Base-by-base conservation (phyloP, 2,113 vertebrate species). In the Neopipo cinnamomea region DNA sequence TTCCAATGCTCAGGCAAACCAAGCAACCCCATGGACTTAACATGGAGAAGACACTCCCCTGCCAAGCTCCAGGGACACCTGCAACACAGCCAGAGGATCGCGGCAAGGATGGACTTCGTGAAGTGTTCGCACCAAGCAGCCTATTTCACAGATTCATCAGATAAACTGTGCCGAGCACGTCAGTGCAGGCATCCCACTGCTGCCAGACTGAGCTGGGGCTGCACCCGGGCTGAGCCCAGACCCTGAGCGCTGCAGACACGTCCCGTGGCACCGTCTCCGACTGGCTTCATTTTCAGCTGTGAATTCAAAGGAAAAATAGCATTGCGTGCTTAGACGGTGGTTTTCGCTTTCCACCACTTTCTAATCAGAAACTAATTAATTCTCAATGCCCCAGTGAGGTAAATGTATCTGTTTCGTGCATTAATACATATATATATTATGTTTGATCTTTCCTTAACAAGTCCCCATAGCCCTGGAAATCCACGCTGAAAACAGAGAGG, bases 381-480 rank as follows among this genome's bases (percentile, higher is more conserved):
- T 92, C 94, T 97, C 96, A 95, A 7, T 96, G 95, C 93, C 97
- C 94, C 92, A 94, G 85, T 85, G 97, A 96, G 96, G 96, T 97
- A 97, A 96, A 96, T 95, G 84, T 93, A 85, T 96, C 97, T 95
- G 95, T 96, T 97, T 96, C 94, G 93, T 96, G 97, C 95, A 97
- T 97, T 96, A 93, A 96, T 95, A 97, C 92, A 95, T 94, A 94
- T 91, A 93, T 94, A 96, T 72, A 85, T 63, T 46, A 95, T 95
- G 96, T 97, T 97, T 97, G 96, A 97, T 97, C 97, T 97, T 96
- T 96, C 93, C 73, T 88, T 96, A 97, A 97, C 97, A 96, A 97
- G 97, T 97, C 97, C 96, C 97, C 3, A 13, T 83, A 96, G 97
- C 44, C 93, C 74, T 94, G 89, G 95, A 96, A 96, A 96, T 96